Base-by-base conservation (phyloP, 2,888 invertebrate species). In the Muschampia plurimacula region DNA sequence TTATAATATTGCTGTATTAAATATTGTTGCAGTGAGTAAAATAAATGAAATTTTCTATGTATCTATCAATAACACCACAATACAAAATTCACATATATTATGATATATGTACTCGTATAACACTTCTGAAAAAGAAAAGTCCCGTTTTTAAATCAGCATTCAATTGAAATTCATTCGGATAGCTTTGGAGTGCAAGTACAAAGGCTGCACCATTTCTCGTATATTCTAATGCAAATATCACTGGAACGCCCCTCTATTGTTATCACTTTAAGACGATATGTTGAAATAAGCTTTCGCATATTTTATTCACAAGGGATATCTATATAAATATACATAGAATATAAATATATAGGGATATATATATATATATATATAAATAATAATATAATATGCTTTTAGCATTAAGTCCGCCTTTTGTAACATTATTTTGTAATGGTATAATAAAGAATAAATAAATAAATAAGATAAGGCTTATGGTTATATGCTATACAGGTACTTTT, bases 141-240 rank as follows among this genome's bases (percentile, higher is more conserved):
- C 55, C 22, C 8, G 55, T 55, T 55, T 55, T 55, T 55, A 55
- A 52, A 55, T 55, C 22, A 55, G 55, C 55, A 55, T 22, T 22
- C 22, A 22, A 22, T 55, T 55, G 55, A 55, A 55, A 22, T 55
- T 9, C 52, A 2, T 55, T 55, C 3, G 55, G 4, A 4, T 22
- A 8, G 22, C 13, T 49, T 49, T 55, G 10, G 2, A 55, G 22
- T 55, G 55, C 81, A 83, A 81, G 85, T 86, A 89, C 90, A 90
- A 90, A 90, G 86, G 82, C 82, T 88, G 89, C 90, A 89, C 83
- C 83, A 85, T 87, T 89, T 84, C 79, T 85, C 81, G 83, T 83
- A 86, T 86, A 89, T 90, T 91, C 89, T 91, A 88, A 93, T 93
- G 93, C 90, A 91, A 92, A 92, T 92, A 88, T 88, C 86, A 91